These are phyloP conservation scores for Alosa alosa DNA, from an alignment of 2,113 vertebrate genomes.

Conservation along the genomic window DNA sequence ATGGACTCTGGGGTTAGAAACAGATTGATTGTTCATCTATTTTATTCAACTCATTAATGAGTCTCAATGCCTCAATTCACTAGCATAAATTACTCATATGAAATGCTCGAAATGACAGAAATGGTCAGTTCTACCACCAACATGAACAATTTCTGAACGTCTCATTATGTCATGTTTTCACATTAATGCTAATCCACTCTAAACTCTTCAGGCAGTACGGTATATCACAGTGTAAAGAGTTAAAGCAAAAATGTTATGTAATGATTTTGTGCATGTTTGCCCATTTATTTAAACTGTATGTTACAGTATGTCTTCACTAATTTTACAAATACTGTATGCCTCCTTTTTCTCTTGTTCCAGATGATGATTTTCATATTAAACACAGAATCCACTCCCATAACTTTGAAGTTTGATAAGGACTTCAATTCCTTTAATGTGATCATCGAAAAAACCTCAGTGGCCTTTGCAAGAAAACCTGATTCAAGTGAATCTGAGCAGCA, in stretches of 20 bases:
- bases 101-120: no score
- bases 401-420: background rate
- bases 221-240: background rate
- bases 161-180: background rate
- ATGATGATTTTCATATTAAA: background rate
- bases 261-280: background rate
- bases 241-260: background rate
- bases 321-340: background rate
- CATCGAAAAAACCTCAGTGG: background rate
- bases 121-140: no score
- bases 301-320: background rate
- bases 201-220: background rate
- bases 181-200: background rate
- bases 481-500: background rate
- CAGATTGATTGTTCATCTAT: background rate
- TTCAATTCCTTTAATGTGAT: background rate
- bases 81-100: background rate
- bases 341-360: background rate
- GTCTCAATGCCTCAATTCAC: background rate
- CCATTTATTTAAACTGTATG: background rate
- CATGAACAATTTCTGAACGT: no score
- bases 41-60: background rate
- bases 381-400: background rate
- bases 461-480: background rate
- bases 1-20: constrained; percentile 56